Base-by-base conservation (phyloP, 2,113 vertebrate genomes). In the Reinhardtius hippoglossoides region DNA sequence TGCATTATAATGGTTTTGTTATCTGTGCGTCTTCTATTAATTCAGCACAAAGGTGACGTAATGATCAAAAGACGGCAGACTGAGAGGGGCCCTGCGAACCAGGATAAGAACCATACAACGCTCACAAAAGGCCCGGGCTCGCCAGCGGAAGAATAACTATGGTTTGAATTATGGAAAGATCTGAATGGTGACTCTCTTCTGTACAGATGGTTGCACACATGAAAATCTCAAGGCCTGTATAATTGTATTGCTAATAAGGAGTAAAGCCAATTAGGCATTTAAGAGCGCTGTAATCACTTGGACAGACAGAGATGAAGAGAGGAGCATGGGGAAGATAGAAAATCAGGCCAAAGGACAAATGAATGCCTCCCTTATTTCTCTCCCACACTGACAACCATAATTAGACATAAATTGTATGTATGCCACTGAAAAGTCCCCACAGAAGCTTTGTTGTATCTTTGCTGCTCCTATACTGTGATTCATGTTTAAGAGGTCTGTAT, bases 241-340 rank as follows among this genome's bases (percentile, higher is more conserved):
- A 98, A 97, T 97, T 97, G 97, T 98, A 98, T 97, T 96, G 96
- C 96, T 98, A 98, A 98, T 97, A 98, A 98, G 96, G 96, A 97
- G 95, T 94, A 95, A 97, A 96, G 96, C 97, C 96, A 99, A 99
- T 99, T 98, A 99, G 96, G 96, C 96, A 95, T 96, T 95, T 98
- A 97, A 97, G 97, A 96, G 96, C 95, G 95, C 96, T 97, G 95
- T 97, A 97, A 98, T 98, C 96, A 96, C 95, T 96, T 95, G 94
- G 96, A 96, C 92, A 40, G 96, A 95, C 94, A 94, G 94, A 95
- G 94, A 96, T 94, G 95, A 96, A 95, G 94, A 96, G 95, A 92
- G 86, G 23, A 84, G 82, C 52, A 93, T 88, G 93, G 94, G 95
- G 95, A 81, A 89, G 76, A 92, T 79, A 82, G 83, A 96, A 96